A percentile compares a stretch with the other conserved stretches of the same genome.
Conservation (phyloP, 1,140 invertebrate genomes). For the Metaphire vulgaris region DNA sequence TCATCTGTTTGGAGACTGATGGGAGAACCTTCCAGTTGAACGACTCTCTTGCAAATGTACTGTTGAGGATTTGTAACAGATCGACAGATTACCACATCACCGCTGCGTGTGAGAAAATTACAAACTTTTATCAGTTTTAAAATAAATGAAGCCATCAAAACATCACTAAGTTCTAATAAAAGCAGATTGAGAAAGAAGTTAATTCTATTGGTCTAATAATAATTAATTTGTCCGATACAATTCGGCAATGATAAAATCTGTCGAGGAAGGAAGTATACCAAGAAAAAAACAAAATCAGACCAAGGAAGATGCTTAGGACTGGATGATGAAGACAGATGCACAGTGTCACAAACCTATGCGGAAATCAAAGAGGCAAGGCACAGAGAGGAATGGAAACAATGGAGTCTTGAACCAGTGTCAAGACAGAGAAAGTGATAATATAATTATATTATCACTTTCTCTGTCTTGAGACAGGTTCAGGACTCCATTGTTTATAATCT, state of each 20-base stretch:
- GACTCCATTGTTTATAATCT: too few species aligned
- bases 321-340: not conserved
- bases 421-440: too few species aligned
- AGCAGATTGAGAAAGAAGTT: not conserved
- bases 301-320: too few species aligned
- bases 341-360: too few species aligned
- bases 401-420: too few species aligned
- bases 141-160: not conserved
- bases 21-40: conserved; percentile 42
- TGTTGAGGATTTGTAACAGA: conserved; percentile 70
- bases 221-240: not conserved
- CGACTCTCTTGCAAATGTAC: conserved; percentile 77
- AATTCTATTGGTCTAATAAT: not conserved
- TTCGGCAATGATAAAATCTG: not conserved
- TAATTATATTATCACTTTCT: too few species aligned
- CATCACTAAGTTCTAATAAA: not conserved
- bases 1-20: conserved; percentile 32
- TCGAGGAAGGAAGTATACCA: not conserved
- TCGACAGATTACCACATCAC: conserved; percentile 75
- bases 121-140: not conserved
- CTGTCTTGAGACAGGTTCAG: too few species aligned
- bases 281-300: not conserved
- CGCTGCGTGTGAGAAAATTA: conserved; percentile 49
- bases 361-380: too few species aligned
- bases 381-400: too few species aligned